phyloP scores from a whole-genome alignment of 2,888 invertebrate genomes.

The Oscheius myriophilus region DNA sequence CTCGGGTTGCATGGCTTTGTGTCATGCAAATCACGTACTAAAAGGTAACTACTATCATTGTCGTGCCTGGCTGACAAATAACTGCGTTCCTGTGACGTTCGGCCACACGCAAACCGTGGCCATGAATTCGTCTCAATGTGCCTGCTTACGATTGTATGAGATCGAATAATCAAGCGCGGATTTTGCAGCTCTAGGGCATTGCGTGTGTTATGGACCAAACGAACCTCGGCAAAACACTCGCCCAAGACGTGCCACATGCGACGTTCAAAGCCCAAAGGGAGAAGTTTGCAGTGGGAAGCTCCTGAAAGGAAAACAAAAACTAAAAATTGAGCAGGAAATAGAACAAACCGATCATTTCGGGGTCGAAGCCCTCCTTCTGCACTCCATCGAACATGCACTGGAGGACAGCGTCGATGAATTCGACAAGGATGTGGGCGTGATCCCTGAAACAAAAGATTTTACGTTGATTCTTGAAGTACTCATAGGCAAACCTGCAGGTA shows the following conservation, averaged over 20 bases:
- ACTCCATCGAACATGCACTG: conserved; percentile 48
- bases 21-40: no score
- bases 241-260: conserved; percentile 59
- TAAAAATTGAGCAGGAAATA: background rate
- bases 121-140: no score
- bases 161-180: no score
- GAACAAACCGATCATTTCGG: conserved; percentile 53
- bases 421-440: conserved; percentile 64
- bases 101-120: no score
- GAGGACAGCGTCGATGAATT: conserved; percentile 56
- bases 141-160: no score
- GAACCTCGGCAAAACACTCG: conserved; percentile 62
- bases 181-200: background rate
- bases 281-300: conserved; percentile 44
- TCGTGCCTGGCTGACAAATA: no score
- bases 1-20: no score
- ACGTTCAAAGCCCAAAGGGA: conserved; percentile 61
- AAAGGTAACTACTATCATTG: no score
- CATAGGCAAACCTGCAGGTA: conserved; percentile 10
- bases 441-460: conserved; percentile 39
- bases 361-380: conserved; percentile 49
- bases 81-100: no score
- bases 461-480: background rate
- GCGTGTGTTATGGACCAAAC: background rate
- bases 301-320: conserved; percentile 32